Conservation (phyloP, 2,888 invertebrate species). For the Myathropa florea region DNA sequence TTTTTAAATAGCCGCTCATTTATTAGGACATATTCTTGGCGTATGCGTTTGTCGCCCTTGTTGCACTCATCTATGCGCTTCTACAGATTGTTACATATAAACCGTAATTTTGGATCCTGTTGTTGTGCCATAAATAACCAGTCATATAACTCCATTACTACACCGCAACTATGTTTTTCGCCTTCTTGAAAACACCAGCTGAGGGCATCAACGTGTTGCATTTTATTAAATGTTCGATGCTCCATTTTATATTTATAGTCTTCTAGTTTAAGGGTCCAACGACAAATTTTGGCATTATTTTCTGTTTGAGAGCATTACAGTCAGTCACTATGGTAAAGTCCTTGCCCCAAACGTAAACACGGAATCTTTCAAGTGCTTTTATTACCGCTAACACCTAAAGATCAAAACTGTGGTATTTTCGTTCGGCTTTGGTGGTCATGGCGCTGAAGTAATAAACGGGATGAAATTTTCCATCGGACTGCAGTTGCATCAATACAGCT, state of each 20-base stretch:
- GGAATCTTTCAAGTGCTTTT: no score
- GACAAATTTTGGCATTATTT: background rate
- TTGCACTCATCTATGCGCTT: background rate
- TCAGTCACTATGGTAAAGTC: no score
- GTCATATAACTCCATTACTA: background rate
- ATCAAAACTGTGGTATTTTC: no score
- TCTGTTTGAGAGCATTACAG: background rate
- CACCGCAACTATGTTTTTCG: background rate
- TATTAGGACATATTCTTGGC: no score
- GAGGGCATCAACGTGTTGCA: conserved; percentile 4
- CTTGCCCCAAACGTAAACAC: no score
- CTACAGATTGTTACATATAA: background rate
- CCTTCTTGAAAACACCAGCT: background rate
- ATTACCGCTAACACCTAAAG: no score
- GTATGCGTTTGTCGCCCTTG: no score
- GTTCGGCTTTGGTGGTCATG: no score
- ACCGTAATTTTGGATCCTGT: background rate
- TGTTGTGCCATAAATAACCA: background rate
- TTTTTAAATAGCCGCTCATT: no score
- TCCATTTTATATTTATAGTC: conserved; percentile 6
- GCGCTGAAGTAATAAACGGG: no score
- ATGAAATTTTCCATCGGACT: no score
- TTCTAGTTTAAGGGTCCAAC: background rate
- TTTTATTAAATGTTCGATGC: conserved; percentile 8
- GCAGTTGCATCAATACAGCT: no score